A percentile compares a stretch with the other conserved stretches of the same genome.
phyloP scores from a whole-genome alignment of 2,888 invertebrate genomes.

The Pachycephus smyrnensis region DNA sequence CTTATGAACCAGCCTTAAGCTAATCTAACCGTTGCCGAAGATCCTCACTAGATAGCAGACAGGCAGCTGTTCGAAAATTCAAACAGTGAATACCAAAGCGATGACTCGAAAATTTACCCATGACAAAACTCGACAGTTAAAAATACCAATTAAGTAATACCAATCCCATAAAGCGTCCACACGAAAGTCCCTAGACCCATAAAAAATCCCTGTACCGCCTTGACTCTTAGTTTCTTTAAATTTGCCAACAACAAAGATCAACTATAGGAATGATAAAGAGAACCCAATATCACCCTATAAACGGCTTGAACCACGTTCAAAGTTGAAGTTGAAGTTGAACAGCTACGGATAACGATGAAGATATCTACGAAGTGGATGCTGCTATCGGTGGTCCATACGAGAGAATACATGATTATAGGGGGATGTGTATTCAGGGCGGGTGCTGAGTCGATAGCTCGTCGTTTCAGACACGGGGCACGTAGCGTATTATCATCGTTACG shows the following conservation, averaged over 20 bases:
- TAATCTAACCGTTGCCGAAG: background rate
- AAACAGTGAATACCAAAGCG: background rate
- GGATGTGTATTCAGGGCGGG: constrained; percentile 49
- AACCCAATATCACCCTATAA: background rate
- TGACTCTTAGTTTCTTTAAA: background rate
- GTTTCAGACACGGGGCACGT: constrained; percentile 52
- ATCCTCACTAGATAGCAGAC: constrained; percentile 1
- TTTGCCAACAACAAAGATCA: background rate
- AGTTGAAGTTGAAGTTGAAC: background rate
- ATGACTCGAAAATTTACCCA: background rate
- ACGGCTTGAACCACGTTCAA: background rate
- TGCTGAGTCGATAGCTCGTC: constrained; percentile 38
- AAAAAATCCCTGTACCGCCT: background rate
- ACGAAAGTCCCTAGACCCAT: too few relatives aligned
- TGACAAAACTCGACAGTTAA: background rate
- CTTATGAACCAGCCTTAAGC: background rate
- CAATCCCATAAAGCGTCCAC: background rate
- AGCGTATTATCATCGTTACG: constrained; percentile 54
- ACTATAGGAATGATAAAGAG: background rate
- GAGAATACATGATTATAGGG: constrained; percentile 41
- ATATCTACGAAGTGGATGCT: constrained; percentile 16
- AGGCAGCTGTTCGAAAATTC: constrained; percentile 14
- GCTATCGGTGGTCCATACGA: background rate
- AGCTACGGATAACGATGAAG: background rate
- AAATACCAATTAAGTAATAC: background rate